Conservation (phyloP, 2,113 vertebrate species). For the Rhinoderma darwinii region DNA sequence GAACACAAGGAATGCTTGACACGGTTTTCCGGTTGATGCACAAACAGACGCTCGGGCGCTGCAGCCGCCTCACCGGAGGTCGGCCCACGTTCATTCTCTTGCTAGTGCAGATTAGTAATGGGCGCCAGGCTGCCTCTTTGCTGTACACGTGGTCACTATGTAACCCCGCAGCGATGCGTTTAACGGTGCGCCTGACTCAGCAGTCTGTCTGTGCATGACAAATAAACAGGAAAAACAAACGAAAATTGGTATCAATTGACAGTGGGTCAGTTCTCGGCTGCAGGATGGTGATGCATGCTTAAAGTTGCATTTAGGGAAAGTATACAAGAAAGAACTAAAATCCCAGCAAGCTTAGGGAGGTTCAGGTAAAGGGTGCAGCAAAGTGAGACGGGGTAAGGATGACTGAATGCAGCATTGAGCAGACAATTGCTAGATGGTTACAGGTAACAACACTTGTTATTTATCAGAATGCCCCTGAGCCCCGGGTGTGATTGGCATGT, state of each 20-base stretch:
- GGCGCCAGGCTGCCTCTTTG: background rate
- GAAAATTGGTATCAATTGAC: constrained; percentile 82
- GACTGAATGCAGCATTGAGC: constrained; percentile 48
- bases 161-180: background rate
- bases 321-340: constrained; percentile 78
- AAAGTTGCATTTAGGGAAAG: constrained; percentile 99
- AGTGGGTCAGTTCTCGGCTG: constrained; percentile 81
- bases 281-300: constrained; percentile 94
- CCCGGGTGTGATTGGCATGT: background rate
- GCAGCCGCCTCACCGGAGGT: background rate
- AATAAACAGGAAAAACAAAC: constrained; percentile 78
- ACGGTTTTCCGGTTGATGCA: constrained; percentile 92
- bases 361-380: constrained; percentile 57
- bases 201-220: constrained; percentile 93
- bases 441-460: background rate
- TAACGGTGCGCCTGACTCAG: constrained; percentile 60
- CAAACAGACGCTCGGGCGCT: constrained; percentile 78
- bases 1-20: constrained; percentile 77
- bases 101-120: background rate
- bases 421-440: background rate
- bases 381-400: constrained; percentile 47
- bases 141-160: background rate
- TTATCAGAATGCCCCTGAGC: background rate
- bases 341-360: constrained; percentile 80
- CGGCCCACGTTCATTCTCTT: background rate